Conservation (phyloP, 2,113 vertebrate genomes). For the Hippolais icterina region DNA sequence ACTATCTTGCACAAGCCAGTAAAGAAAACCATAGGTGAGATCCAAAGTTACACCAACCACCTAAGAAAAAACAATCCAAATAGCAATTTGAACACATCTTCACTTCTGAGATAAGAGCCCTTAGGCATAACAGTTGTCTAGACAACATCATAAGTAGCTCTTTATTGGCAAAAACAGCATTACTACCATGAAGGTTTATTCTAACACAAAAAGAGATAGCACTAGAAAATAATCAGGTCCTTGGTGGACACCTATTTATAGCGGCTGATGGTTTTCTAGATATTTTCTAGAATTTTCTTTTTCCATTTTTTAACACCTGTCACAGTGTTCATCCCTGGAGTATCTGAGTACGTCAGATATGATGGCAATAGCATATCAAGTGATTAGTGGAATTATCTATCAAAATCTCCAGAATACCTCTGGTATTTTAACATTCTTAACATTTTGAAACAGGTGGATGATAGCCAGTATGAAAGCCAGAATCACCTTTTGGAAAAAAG, state of each 20-base stretch:
- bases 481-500: neutral
- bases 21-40: slow-evolving; percentile 62
- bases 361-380: neutral
- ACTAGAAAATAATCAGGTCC: neutral
- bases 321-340: neutral
- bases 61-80: slow-evolving; percentile 36
- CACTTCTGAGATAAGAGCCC: neutral
- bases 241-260: neutral
- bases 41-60: slow-evolving; percentile 75
- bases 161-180: neutral
- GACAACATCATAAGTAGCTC: neutral
- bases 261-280: neutral
- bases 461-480: neutral
- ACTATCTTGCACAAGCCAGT: slow-evolving; percentile 76
- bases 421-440: neutral
- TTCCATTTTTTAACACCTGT: neutral
- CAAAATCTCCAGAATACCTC: neutral
- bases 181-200: neutral
- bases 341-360: neutral
- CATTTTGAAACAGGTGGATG: neutral
- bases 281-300: neutral
- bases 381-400: neutral
- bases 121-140: neutral
- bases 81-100: neutral
- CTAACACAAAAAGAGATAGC: neutral